Percentiles rank a stretch among this genome's conserved stretches.
These are phyloP conservation scores for Hyperopisus bebe DNA, from an alignment of 2,113 vertebrate genomes.

Conservation along the genomic window DNA sequence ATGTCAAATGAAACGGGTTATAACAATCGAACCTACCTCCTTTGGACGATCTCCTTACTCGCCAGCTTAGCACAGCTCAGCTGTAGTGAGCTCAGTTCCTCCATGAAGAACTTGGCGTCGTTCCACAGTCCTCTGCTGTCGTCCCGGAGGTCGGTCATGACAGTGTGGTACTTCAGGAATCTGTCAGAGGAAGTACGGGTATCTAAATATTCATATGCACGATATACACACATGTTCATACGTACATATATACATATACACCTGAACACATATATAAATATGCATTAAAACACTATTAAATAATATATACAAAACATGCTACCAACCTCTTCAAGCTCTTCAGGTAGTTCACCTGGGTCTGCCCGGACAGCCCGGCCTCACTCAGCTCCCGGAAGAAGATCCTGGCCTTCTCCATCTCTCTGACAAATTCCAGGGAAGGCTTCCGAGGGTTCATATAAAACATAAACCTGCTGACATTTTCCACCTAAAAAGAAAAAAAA, in stretches of 20 bases:
- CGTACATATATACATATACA: background rate
- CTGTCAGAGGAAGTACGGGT: background rate
- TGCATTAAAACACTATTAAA: background rate
- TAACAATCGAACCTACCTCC: background rate
- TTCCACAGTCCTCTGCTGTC: background rate
- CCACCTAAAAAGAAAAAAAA: too few relatives aligned
- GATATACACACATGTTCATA: background rate
- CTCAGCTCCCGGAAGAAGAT: too few relatives aligned
- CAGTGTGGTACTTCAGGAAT: slow-evolving; percentile 12
- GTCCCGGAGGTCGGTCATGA: background rate
- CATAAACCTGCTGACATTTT: too few relatives aligned
- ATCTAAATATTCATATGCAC: background rate
- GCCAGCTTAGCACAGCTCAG: background rate
- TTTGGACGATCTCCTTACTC: background rate
- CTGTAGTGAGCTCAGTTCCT: background rate
- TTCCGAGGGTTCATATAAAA: too few relatives aligned
- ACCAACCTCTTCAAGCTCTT: background rate
- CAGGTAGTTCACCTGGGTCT: too few relatives aligned
- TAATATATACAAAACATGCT: background rate
- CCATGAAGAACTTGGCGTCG: background rate
- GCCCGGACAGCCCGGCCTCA: too few relatives aligned
- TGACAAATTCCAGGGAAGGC: too few relatives aligned
- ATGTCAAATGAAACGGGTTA: background rate
- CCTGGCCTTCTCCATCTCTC: too few relatives aligned
- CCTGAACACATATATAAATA: background rate